Conservation (phyloP, 2,888 invertebrate species). For the Octonoba sinensis region DNA sequence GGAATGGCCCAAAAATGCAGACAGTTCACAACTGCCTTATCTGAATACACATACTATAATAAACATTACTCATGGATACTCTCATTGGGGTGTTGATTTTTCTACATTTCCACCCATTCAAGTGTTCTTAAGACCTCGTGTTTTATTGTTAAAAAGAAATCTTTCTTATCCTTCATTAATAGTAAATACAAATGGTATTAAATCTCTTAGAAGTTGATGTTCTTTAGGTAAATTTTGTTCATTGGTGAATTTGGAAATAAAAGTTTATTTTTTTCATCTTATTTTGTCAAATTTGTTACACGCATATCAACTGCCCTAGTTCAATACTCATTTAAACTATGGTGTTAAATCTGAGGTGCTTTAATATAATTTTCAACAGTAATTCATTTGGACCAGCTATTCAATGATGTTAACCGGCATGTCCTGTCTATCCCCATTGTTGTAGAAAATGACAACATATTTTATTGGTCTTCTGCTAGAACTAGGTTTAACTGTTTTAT, state of each 20-base stretch:
- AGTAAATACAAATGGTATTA: slow-evolving; percentile 42
- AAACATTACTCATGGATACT: slow-evolving; percentile 85
- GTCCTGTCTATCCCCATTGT: no score
- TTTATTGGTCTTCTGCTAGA: no score
- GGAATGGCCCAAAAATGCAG: slow-evolving; percentile 87
- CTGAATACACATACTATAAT: slow-evolving; percentile 81
- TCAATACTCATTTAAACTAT: no score
- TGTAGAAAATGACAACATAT: no score
- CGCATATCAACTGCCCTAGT: background rate
- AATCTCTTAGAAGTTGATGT: slow-evolving; percentile 44
- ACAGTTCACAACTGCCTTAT: slow-evolving; percentile 80
- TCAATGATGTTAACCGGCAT: no score
- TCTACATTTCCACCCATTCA: slow-evolving; percentile 60
- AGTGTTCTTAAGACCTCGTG: slow-evolving; percentile 79
- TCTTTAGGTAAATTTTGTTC: background rate
- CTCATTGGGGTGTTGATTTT: slow-evolving; percentile 84
- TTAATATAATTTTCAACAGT: no score
- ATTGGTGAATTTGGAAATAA: slow-evolving; percentile 3
- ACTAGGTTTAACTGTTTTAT: no score
- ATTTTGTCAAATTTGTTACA: background rate
- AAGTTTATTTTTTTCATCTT: slow-evolving; percentile 12
- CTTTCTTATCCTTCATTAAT: slow-evolving; percentile 77
- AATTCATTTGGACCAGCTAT: no score
- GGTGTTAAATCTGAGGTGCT: no score
- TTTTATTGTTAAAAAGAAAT: slow-evolving; percentile 78